Evolutionary conservation across 2,113 vertebrate species (phyloP), one percentile per base, ranked within the genome.

Genomic region (Smithornis capensis): DNA sequence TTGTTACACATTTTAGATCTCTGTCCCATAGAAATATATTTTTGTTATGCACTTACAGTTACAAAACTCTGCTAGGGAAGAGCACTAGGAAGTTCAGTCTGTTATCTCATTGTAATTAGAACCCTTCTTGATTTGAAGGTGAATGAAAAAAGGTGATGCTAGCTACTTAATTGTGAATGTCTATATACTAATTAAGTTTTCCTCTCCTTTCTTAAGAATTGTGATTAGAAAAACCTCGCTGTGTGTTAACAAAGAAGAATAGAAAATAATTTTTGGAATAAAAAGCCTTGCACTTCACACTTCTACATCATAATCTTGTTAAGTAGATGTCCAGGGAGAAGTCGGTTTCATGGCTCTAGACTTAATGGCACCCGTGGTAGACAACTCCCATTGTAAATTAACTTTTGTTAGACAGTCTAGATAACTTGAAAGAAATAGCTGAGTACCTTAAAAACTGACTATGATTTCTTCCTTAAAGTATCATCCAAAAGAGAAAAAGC

Each of bases 331-430:
- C 82, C 94, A 64, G 84, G 79, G 68, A 89, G 56, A 63, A 89
- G 71, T 73, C 63, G 70, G 64, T 75, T 76, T 84, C 11, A 35
- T 70, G 59, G 38, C 92, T 90, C 83, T 96, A 98, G 98, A 98
- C 98, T 98, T 93, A 82, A 89, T 88, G 97, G 94, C 44, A 95
- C 97, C 97, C 92, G 45, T 55, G 82, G 45, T 77, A 94, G 91
- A 86, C 89, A 90, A 95, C 83, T 97, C 81, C 87, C 55, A 76
- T 47, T 94, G 87, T 97, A 96, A 97, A 97, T 95, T 92, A 89
- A 44, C 49, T 91, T 83, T 88, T 86, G 49, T 83, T 94, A 64
- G 85, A 65, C 47, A 59, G 87, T 85, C 87, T 89, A 75, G 90
- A 91, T 95, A 90, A 92, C 89, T 70, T 57, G 47, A 94, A 89